A percentile compares a stretch with the other conserved stretches of the same genome.
Evolutionary conservation across 2,113 vertebrate species (phyloP).

Genomic region (Istiophorus platypterus): DNA sequence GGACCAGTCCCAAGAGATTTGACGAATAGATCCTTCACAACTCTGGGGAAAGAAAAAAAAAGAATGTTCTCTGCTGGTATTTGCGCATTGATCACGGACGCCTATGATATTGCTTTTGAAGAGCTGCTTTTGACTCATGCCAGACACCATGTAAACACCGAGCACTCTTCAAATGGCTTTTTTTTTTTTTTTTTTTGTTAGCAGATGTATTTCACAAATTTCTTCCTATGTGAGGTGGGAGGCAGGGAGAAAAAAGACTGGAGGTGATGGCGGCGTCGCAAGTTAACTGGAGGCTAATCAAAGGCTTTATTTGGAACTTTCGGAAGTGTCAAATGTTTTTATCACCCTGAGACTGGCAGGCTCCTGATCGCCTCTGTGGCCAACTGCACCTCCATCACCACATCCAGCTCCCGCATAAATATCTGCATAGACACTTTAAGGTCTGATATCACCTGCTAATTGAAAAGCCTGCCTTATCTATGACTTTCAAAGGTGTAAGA

Average conservation of each 20-base stretch:
- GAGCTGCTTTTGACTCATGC: conserved; percentile 60
- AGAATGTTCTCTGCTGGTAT: conserved; percentile 29
- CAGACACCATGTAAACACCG: conserved; percentile 65
- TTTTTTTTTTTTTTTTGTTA: conserved; percentile 22
- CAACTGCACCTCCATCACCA: conserved; percentile 19
- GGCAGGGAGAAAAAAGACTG: no score
- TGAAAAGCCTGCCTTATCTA: not conserved
- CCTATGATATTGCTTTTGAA: conserved; percentile 64
- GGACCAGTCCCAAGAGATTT: conserved; percentile 44
- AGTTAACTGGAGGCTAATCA: conserved; percentile 38
- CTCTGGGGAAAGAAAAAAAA: conserved; percentile 21
- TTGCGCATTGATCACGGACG: conserved; percentile 52
- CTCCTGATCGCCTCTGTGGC: not conserved
- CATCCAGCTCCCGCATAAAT: conserved; percentile 13
- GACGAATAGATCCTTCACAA: conserved; percentile 35
- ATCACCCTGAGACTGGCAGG: conserved; percentile 3
- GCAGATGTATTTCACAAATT: conserved; percentile 40
- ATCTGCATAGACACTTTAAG: not conserved
- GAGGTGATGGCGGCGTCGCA: not conserved
- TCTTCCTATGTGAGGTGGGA: conserved; percentile 7
- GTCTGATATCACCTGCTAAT: conserved; percentile 27
- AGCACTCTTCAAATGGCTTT: conserved; percentile 18
- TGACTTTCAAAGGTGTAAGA: conserved; percentile 1
- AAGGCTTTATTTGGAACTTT: conserved; percentile 31
- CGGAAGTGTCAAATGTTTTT: not conserved